phyloP scores from a whole-genome alignment of 1,140 invertebrate genomes.

The Arctopsyche grandis region DNA sequence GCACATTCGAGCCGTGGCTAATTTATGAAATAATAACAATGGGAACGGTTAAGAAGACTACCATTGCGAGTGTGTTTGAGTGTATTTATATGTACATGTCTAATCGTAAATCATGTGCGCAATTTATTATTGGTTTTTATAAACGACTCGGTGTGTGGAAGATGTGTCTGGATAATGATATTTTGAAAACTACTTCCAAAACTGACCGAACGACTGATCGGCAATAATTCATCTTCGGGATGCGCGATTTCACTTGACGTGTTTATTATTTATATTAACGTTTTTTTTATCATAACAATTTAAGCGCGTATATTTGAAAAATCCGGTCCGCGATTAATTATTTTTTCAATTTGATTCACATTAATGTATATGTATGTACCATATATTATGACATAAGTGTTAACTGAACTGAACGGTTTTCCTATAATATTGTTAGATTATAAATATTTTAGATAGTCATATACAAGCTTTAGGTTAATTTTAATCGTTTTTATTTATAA shows the following conservation, averaged over 20 bases:
- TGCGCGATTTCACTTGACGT: neutral
- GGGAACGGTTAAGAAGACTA: slow-evolving; percentile 1
- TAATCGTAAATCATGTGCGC: slow-evolving; percentile 15
- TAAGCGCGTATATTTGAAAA: too few relatives aligned
- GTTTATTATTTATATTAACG: neutral
- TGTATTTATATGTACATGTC: slow-evolving; percentile 2
- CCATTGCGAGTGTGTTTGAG: neutral
- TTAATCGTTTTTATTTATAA: too few relatives aligned
- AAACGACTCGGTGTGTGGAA: neutral
- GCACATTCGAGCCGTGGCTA: slow-evolving; percentile 21
- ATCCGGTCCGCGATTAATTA: too few relatives aligned
- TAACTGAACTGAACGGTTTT: too few relatives aligned
- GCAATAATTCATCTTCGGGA: neutral
- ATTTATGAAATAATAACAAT: slow-evolving; percentile 29
- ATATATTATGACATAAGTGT: too few relatives aligned
- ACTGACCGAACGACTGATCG: neutral
- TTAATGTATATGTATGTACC: too few relatives aligned
- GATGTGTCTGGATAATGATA: slow-evolving; percentile 21
- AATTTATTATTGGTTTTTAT: slow-evolving; percentile 21
- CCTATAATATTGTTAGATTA: too few relatives aligned
- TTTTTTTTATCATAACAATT: too few relatives aligned
- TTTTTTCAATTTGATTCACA: too few relatives aligned
- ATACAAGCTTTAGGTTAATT: too few relatives aligned
- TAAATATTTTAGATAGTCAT: too few relatives aligned
- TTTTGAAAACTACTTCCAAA: slow-evolving; percentile 17